Evolutionary conservation across 2,888 invertebrate genomes (phyloP).

Genomic region (Trichopria drosophilae): DNA sequence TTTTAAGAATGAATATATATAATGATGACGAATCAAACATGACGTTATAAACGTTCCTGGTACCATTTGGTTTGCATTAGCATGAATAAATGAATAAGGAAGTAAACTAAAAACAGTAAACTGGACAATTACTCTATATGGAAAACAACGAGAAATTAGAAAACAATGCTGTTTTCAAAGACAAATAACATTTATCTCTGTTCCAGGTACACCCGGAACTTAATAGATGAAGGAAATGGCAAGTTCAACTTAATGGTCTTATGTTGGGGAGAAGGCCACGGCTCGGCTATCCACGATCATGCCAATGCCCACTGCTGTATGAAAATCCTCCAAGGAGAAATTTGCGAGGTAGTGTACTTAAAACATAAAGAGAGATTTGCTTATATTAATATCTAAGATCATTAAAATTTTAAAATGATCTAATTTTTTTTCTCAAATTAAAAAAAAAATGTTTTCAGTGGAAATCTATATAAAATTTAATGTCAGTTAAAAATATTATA

Average conservation of each 20-base stretch:
- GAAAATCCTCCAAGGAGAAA: constrained; percentile 84
- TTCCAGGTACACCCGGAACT: constrained; percentile 88
- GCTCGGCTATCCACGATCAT: constrained; percentile 95
- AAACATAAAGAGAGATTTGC: too few species aligned
- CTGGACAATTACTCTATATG: too few species aligned
- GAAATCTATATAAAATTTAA: not conserved
- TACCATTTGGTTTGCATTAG: too few species aligned
- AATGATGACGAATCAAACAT: not conserved
- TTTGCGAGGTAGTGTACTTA: constrained; percentile 85
- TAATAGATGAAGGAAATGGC: constrained; percentile 94
- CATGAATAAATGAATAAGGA: too few species aligned
- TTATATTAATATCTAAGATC: too few species aligned
- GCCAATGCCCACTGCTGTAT: constrained; percentile 96
- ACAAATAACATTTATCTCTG: constrained; percentile 7
- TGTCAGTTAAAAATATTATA: not conserved
- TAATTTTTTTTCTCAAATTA: not conserved
- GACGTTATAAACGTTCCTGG: not conserved
- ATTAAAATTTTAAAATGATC: too few species aligned
- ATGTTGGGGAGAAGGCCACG: constrained; percentile 98
- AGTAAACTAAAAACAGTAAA: too few species aligned
- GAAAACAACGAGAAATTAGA: not conserved
- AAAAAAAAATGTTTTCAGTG: not conserved
- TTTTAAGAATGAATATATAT: not conserved
- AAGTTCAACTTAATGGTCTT: constrained; percentile 96
- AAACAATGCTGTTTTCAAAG: not conserved